Percentiles rank a stretch among this genome's conserved stretches.
phyloP scores from a whole-genome alignment of 1,140 invertebrate genomes.

The Drosophila virilis region DNA sequence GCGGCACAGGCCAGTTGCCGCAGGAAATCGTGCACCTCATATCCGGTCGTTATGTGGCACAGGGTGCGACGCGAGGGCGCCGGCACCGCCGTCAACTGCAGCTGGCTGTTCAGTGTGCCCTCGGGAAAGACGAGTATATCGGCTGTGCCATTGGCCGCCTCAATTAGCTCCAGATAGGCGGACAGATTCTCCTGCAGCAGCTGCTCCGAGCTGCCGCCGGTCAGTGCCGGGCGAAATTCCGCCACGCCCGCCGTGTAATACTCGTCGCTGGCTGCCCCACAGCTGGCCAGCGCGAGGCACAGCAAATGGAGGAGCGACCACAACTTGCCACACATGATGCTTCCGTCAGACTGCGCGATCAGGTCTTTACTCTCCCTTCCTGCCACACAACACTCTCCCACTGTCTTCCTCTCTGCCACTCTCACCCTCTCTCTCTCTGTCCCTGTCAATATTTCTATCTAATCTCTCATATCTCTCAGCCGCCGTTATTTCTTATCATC shows the following conservation, averaged over 20 bases:
- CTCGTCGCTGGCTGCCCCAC: conserved; percentile 23
- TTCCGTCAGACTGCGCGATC: conserved; percentile 6
- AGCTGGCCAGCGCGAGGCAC: neutral
- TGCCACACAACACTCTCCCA: neutral
- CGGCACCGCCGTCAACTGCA: conserved; percentile 67
- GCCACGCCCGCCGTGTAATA: conserved; percentile 86
- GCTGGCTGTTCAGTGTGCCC: conserved; percentile 84
- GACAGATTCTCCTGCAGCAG: conserved; percentile 61
- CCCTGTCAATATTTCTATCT: neutral
- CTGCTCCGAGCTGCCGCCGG: conserved; percentile 47
- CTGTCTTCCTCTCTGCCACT: neutral
- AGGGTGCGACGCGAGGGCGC: conserved; percentile 30
- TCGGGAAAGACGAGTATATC: conserved; percentile 95
- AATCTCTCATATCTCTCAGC: neutral
- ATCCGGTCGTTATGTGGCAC: conserved; percentile 24
- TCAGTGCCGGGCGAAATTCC: conserved; percentile 77
- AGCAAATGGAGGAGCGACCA: conserved; percentile 1
- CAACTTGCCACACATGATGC: conserved; percentile 32
- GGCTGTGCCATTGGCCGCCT: conserved; percentile 82
- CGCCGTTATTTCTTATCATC: neutral
- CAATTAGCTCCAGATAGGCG: conserved; percentile 63
- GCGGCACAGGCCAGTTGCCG: conserved; percentile 66
- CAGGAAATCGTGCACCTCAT: conserved; percentile 46
- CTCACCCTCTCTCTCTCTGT: neutral
- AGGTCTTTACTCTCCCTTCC: neutral